phyloP scores from a whole-genome alignment of 2,888 invertebrate genomes.

The Standfussiana lucernea region DNA sequence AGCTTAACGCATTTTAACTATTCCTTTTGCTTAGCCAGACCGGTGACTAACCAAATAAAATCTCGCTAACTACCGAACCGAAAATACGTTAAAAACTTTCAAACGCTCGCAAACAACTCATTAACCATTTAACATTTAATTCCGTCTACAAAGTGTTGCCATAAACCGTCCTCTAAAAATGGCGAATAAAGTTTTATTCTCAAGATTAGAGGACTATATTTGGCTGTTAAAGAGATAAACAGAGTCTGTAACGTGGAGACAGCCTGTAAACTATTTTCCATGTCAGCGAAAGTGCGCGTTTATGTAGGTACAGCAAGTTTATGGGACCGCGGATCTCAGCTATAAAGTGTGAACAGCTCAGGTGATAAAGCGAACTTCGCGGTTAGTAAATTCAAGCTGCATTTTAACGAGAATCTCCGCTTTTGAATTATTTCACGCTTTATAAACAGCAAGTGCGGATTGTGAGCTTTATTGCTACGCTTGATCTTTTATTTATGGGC shows the following conservation, averaged over 20 bases:
- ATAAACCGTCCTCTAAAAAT: constrained; percentile 86
- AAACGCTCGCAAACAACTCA: constrained; percentile 86
- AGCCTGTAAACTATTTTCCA: constrained; percentile 89
- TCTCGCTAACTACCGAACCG: constrained; percentile 65
- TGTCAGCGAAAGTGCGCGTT: constrained; percentile 88
- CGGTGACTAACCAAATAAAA: constrained; percentile 48
- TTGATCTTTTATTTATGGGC: constrained; percentile 57
- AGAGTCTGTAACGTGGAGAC: constrained; percentile 81
- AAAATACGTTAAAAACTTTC: constrained; percentile 85
- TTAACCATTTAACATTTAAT: constrained; percentile 87
- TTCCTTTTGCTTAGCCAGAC: constrained; percentile 14
- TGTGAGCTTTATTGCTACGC: constrained; percentile 78
- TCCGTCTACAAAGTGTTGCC: constrained; percentile 84
- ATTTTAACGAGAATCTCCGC: constrained; percentile 84
- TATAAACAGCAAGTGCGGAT: constrained; percentile 83
- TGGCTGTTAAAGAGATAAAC: constrained; percentile 86
- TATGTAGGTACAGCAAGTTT: constrained; percentile 80
- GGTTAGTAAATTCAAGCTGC: constrained; percentile 84
- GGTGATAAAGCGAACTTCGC: constrained; percentile 85
- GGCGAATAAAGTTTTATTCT: constrained; percentile 87
- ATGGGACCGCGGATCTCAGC: constrained; percentile 69
- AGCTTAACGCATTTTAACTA: background rate
- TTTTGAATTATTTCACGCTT: constrained; percentile 88
- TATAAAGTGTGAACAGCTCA: constrained; percentile 63
- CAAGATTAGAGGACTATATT: constrained; percentile 87